These are phyloP conservation scores for Anguilla megastoma DNA, from an alignment of 2,797 vertebrate genomes.

Conservation along the genomic window DNA sequence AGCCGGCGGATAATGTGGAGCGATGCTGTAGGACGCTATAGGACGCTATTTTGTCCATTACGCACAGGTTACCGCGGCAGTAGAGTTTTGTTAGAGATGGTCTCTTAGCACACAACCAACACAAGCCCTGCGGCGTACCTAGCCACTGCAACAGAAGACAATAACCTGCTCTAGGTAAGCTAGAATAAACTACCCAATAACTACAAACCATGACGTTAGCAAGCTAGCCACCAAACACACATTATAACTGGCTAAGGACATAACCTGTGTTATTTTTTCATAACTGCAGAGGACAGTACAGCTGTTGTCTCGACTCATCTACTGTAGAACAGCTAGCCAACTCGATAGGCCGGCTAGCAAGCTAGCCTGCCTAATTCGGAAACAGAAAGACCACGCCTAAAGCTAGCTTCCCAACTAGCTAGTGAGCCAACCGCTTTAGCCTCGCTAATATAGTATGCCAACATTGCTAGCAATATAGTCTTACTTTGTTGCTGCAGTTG, in stretches of 20 bases:
- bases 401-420: conserved; percentile 38
- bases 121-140: not conserved
- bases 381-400: conserved; percentile 14
- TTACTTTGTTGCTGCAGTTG: not conserved
- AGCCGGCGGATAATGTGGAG: too few species aligned
- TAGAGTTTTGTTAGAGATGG: too few species aligned
- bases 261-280: not conserved
- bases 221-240: not conserved
- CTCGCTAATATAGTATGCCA: not conserved
- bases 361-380: not conserved
- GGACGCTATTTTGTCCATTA: too few species aligned
- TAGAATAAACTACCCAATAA: not conserved
- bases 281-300: not conserved
- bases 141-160: not conserved
- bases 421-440: not conserved
- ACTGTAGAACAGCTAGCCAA: not conserved
- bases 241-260: not conserved
- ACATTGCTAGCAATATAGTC: not conserved
- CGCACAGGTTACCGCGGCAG: too few species aligned
- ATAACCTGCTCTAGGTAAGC: not conserved
- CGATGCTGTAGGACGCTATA: too few species aligned
- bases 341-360: not conserved
- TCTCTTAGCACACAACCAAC: too few species aligned
- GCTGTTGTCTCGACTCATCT: not conserved
- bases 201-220: not conserved